Conservation (phyloP, 2,113 vertebrate genomes). For the Gracilinanus agilis region DNA sequence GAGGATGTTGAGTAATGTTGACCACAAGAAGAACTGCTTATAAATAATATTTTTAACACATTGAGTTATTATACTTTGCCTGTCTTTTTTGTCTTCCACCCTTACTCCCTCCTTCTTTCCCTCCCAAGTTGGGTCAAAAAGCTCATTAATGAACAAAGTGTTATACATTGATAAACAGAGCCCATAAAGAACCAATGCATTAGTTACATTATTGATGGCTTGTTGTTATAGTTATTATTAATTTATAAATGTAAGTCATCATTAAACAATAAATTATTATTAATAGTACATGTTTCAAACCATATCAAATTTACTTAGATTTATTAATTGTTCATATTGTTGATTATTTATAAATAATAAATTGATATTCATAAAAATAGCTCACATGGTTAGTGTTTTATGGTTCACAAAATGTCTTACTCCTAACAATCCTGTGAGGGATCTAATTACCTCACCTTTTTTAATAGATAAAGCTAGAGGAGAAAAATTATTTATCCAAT, state of each 20-base stretch:
- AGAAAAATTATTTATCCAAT: not conserved
- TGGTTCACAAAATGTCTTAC: not conserved
- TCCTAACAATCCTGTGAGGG: not conserved
- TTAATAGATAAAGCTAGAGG: not conserved
- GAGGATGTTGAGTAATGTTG: constrained; percentile 53
- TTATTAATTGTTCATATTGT: not conserved
- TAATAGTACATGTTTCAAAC: not conserved
- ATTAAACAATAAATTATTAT: not conserved
- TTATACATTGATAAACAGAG: not conserved
- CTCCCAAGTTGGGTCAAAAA: constrained; percentile 61
- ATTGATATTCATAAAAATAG: not conserved
- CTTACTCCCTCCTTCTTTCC: constrained; percentile 44
- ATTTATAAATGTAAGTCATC: not conserved
- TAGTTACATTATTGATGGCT: not conserved
- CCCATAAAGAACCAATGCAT: not conserved
- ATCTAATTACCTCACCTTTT: not conserved
- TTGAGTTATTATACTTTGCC: constrained; percentile 53
- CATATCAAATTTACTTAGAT: not conserved
- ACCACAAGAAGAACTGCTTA: constrained; percentile 51
- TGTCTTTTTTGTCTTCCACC: constrained; percentile 30
- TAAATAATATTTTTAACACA: constrained; percentile 53
- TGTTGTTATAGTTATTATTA: not conserved
- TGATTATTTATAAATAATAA: not conserved
- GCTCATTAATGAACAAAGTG: constrained; percentile 26
- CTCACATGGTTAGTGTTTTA: not conserved